Evolutionary conservation across 2,797 vertebrate genomes (phyloP), one percentile per base, ranked within the genome.

Genomic region (Coregonus suidteri): DNA sequence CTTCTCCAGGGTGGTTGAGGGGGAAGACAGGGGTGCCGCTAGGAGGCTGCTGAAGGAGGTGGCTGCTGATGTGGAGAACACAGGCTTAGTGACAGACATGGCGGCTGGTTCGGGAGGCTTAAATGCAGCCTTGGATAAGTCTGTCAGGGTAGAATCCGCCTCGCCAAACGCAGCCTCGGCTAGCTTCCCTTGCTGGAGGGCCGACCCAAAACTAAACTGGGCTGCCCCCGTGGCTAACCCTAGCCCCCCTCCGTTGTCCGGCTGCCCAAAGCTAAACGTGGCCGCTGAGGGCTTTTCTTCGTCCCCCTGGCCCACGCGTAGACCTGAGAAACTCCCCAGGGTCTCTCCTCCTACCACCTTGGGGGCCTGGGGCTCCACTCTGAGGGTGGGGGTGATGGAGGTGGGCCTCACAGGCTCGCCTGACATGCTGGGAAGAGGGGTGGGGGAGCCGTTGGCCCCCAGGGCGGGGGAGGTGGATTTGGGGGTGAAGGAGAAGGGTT

Each of bases 311-410:
- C 97, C 95, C 1, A 99, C 98, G 0, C 96, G 93, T 0, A 99
- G 91, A 6, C 95, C 97, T 0, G 96, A 98, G 78, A 99, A 99
- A 79, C 94, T 94, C 11, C 98, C 98, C 0, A 99, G 93, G 0
- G 98, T 98, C 87, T 99, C 98, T n/a, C 97, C 97, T 54, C 91
- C 86, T 3, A 34, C 88, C 1, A 86, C 85, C 86, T 95, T 96
- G 2, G 89, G 73, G 0, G 90, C 75, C 16, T 94, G 88, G 3
- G 85, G 35, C 52, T 95, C 95, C 13, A 81, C 18, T 85, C 92
- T 94, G 75, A 86, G 76, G 62, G 91, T 30, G 0, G 90, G 1
- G 15, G 86, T 13, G 4, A 47, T 47, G 41, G 41, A 47, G 41
- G 88, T 47, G 41, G 88, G 71, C 75, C 88, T 92, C 16, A 75